Evolutionary conservation across 2,113 vertebrate species (phyloP).

Genomic region (Oxyruncus cristatus): DNA sequence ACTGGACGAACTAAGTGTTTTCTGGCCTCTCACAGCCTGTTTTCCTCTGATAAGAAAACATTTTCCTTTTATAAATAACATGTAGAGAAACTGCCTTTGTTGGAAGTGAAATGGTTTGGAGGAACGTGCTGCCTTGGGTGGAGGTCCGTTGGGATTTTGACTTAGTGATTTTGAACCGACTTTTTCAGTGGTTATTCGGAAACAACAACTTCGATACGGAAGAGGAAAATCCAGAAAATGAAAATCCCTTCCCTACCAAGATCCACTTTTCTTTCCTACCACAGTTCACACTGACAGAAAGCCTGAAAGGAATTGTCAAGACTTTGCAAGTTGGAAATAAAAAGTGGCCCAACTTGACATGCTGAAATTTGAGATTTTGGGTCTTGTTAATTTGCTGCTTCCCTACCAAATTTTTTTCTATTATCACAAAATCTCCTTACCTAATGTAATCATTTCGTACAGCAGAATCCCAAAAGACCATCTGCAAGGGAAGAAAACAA

Average conservation of each 20-base stretch:
- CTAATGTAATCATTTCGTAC: conserved; percentile 91
- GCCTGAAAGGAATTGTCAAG: not conserved
- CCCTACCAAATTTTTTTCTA: not conserved
- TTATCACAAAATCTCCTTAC: conserved; percentile 65
- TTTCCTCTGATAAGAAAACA: not conserved
- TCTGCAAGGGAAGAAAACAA: conserved; percentile 68
- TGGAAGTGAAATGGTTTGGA: not conserved
- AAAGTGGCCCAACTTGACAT: not conserved
- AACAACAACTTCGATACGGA: not conserved
- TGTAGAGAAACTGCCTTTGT: not conserved
- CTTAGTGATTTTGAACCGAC: not conserved
- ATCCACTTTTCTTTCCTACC: not conserved
- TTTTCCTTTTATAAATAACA: not conserved
- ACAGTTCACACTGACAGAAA: not conserved
- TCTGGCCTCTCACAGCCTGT: not conserved
- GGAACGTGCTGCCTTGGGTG: not conserved
- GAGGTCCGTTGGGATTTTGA: not conserved
- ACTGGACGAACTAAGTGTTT: not conserved
- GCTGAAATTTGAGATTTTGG: not conserved
- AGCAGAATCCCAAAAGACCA: conserved; percentile 94
- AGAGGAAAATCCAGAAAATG: not conserved
- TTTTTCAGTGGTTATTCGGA: not conserved
- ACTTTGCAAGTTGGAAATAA: not conserved
- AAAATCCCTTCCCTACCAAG: not conserved
- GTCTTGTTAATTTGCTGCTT: not conserved